phyloP scores from a whole-genome alignment of 2,113 vertebrate genomes.

The Dipodomys spectabilis region DNA sequence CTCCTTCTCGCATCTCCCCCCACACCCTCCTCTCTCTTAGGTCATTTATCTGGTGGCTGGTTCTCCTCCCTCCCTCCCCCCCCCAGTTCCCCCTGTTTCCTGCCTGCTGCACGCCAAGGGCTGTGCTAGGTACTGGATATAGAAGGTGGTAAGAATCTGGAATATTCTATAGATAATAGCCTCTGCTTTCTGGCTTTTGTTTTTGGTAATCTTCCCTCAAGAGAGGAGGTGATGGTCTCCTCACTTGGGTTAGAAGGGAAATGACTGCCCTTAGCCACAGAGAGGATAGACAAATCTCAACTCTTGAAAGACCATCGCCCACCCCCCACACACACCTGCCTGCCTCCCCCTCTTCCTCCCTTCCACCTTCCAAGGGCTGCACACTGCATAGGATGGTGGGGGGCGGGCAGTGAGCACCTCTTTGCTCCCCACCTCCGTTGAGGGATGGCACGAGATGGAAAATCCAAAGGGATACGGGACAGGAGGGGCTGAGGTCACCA shows the following conservation, averaged over 20 bases:
- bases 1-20: neutral
- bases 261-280: neutral
- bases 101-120: neutral
- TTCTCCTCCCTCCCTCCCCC: neutral
- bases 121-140: neutral
- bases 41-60: neutral
- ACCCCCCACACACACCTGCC: too few relatives aligned
- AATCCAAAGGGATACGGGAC: neutral
- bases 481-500: slow-evolving; percentile 77
- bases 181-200: neutral
- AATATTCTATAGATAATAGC: too few relatives aligned
- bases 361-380: neutral
- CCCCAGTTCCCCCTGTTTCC: neutral
- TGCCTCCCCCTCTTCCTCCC: neutral
- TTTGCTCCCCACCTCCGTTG: neutral
- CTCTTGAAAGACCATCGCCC: neutral
- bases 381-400: neutral
- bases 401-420: neutral
- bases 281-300: neutral
- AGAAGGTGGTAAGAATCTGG: neutral
- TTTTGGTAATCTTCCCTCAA: neutral
- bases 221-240: neutral
- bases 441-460: neutral
- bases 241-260: neutral
- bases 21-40: neutral